Conservation (phyloP, 1,140 invertebrate genomes). For the Anagrus nilaparvatae region DNA sequence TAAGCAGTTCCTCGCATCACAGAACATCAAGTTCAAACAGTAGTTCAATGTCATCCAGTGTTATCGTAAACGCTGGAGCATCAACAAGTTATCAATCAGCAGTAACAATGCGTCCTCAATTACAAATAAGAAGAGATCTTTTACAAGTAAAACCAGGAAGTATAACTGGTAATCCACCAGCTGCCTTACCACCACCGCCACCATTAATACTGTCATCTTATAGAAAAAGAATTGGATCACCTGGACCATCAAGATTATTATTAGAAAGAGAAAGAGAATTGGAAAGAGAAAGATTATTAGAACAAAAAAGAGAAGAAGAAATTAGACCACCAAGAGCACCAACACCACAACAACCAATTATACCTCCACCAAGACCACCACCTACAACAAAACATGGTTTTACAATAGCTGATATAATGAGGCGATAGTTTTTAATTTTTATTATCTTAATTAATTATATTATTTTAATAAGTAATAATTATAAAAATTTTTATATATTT, state of each 20-base stretch:
- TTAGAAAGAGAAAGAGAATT: constrained; percentile 34
- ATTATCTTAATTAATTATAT: no score
- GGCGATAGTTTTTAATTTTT: constrained; percentile 28
- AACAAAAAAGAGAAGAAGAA: constrained; percentile 30
- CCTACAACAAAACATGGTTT: constrained; percentile 37
- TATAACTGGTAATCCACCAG: constrained; percentile 40
- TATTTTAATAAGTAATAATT: no score
- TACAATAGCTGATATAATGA: constrained; percentile 41
- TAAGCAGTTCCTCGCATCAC: constrained; percentile 13
- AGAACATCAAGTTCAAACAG: constrained; percentile 30
- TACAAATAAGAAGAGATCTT: constrained; percentile 63
- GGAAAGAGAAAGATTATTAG: constrained; percentile 27
- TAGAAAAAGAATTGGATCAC: constrained; percentile 35
- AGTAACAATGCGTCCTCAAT: constrained; percentile 44
- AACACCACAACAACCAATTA: constrained; percentile 42
- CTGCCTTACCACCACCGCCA: constrained; percentile 38
- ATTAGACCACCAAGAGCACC: constrained; percentile 27
- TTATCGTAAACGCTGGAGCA: constrained; percentile 16
- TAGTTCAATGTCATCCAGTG: not conserved
- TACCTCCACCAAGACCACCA: constrained; percentile 36
- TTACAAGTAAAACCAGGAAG: constrained; percentile 46
- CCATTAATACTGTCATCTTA: constrained; percentile 38
- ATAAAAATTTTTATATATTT: no score
- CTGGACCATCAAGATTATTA: constrained; percentile 34
- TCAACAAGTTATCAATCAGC: not conserved